phyloP scores from a whole-genome alignment of 2,888 invertebrate species.

The Cheilosia urbana region DNA sequence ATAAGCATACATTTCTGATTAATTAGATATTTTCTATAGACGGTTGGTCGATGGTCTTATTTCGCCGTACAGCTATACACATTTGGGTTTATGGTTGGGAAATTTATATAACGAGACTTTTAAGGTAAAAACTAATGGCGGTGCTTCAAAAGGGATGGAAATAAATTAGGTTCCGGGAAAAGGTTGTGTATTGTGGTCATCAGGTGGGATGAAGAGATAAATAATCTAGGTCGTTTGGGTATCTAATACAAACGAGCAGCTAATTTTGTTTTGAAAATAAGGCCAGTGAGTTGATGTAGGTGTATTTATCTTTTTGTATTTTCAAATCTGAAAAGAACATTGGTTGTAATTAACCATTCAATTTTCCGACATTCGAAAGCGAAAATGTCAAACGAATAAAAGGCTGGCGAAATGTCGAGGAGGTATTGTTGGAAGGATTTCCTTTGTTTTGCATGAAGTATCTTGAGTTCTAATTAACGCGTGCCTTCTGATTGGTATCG shows the following conservation, averaged over 20 bases:
- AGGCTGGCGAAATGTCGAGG: no score
- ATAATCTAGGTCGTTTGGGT: neutral
- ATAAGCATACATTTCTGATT: constrained; percentile 40
- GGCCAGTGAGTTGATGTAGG: neutral
- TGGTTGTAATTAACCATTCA: constrained; percentile 25
- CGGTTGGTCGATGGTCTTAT: neutral
- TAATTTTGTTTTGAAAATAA: constrained; percentile 19
- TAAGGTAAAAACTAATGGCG: constrained; percentile 20
- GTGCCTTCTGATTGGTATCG: neutral
- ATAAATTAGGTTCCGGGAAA: constrained; percentile 36
- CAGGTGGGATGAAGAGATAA: constrained; percentile 10
- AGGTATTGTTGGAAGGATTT: no score
- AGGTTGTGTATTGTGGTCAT: constrained; percentile 22
- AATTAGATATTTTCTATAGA: constrained; percentile 28
- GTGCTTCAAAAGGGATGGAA: constrained; percentile 13
- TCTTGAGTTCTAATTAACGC: neutral
- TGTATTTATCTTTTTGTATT: neutral
- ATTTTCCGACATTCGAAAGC: constrained; percentile 11
- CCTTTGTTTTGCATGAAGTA: neutral
- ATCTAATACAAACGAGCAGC: constrained; percentile 33
- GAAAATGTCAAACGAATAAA: neutral
- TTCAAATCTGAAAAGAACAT: neutral
- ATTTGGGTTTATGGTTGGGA: neutral
- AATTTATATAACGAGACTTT: neutral
- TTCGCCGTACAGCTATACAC: neutral